Conservation (phyloP, 2,888 invertebrate genomes). For the Mechanitis mazaeus region DNA sequence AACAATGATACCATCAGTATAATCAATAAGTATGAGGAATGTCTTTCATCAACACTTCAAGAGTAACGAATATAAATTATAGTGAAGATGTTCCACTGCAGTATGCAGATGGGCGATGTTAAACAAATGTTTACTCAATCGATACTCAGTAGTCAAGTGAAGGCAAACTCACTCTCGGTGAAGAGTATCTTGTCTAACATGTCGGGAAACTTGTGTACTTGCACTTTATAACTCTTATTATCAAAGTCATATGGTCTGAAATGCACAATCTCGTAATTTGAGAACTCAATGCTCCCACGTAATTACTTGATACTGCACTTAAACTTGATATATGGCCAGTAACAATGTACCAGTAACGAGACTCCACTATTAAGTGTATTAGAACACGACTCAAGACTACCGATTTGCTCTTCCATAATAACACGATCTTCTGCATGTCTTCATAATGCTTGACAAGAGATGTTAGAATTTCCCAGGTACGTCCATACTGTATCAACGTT, state of each 20-base stretch:
- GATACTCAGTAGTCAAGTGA: slow-evolving; percentile 1
- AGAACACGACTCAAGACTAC: slow-evolving; percentile 4
- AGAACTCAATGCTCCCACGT: background rate
- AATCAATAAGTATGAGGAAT: too few relatives aligned
- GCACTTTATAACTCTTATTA: slow-evolving; percentile 1
- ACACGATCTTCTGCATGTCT: background rate
- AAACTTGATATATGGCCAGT: slow-evolving; percentile 13
- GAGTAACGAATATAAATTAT: too few relatives aligned
- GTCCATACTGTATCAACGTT: too few relatives aligned
- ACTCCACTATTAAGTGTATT: slow-evolving; percentile 4
- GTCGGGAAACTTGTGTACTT: slow-evolving; percentile 1
- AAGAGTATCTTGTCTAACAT: slow-evolving; percentile 22
- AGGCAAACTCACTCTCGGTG: slow-evolving; percentile 1
- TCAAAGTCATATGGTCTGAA: background rate
- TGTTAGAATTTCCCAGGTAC: background rate
- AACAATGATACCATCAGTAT: too few relatives aligned
- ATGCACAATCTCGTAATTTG: background rate
- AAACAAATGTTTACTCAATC: slow-evolving; percentile 6
- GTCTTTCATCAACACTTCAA: background rate
- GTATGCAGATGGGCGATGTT: background rate
- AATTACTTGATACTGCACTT: slow-evolving; percentile 6
- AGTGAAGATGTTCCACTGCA: background rate
- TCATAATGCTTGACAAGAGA: background rate
- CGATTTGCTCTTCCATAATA: background rate
- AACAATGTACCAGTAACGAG: slow-evolving; percentile 12